Evolutionary conservation across 1,140 invertebrate genomes (phyloP), one percentile per base, ranked within the genome.

Genomic region (Drosophila nigromelanica): DNA sequence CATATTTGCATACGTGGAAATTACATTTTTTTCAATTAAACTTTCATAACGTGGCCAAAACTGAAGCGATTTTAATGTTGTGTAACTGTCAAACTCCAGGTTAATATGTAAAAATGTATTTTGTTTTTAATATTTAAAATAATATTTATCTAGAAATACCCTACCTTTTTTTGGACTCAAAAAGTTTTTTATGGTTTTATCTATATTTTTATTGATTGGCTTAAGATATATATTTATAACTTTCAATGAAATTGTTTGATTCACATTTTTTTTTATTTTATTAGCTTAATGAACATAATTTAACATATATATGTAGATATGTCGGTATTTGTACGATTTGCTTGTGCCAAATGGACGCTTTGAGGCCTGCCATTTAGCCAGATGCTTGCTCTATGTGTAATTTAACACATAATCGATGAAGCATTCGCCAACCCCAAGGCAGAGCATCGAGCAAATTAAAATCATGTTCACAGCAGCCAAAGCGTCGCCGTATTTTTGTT

Each of bases 341-440:
- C 27, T 24, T 33, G 43, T 15, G 40, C 4, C 18, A 27, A 55
- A 55, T 45, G n/a, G n/a, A n/a, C n/a, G n/a, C n/a, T n/a, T n/a
- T n/a, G n/a, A n/a, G n/a, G 59, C 50, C 43, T 40, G 39, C 35
- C 67, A 69, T 70, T 64, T 55, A 18, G 48, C 43, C 51, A 63
- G 35, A 39, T 64, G 60, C 69, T 73, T 72, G 63, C 67, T 76
- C 50, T 78, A 48, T 83, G 81, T 52, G 81, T 82, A 86, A 81
- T 87, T 86, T 87, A 86, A 81, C 81, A 86, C 82, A 73, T 78
- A 86, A 86, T 86, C 81, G 75, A 87, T 86, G 67, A 67, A 67
- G 52, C 71, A 40, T 76, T 69, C 24, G 39, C 18, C 67, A 63
- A 7, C 14, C 24, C 24, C n/a, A 39, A 21, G 52, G 47, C 40